Conservation (phyloP, 92 coral and sea anemone species). For the Phenganax subtilis region DNA sequence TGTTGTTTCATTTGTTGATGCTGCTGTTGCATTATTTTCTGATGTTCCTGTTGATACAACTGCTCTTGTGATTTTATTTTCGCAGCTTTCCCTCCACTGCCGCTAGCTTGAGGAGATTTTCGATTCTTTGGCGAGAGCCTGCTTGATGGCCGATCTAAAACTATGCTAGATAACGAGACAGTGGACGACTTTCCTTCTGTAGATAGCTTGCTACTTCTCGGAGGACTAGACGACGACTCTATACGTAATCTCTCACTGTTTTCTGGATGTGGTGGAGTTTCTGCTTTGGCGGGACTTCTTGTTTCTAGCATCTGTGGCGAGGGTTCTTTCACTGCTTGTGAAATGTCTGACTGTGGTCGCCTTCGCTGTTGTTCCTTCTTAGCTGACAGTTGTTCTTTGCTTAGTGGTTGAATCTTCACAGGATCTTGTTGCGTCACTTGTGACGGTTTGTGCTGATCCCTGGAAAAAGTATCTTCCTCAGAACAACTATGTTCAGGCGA, state of each 20-base stretch:
- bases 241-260: constrained; percentile 37
- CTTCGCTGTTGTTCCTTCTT: constrained; percentile 48
- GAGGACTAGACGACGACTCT: constrained; percentile 36
- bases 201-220: constrained; percentile 45
- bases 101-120: constrained; percentile 29
- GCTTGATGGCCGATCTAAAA: constrained; percentile 3
- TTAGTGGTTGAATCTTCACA: background rate
- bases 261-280: constrained; percentile 23
- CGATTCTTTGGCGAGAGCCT: constrained; percentile 39
- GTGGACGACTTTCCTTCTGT: constrained; percentile 52
- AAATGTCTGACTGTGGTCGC: constrained; percentile 19
- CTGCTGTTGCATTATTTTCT: constrained; percentile 17
- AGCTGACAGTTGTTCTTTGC: constrained; percentile 13
- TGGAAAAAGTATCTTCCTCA: background rate
- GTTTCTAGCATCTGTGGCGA: constrained; percentile 47
- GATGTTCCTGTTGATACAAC: constrained; percentile 8
- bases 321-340: constrained; percentile 38
- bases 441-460: constrained; percentile 23
- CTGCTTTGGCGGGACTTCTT: constrained; percentile 44
- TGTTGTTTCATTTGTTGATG: constrained; percentile 14
- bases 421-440: constrained; percentile 14
- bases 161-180: constrained; percentile 40
- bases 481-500: background rate
- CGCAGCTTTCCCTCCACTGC: constrained; percentile 5
- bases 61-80: constrained; percentile 28